These are phyloP conservation scores for Crotophaga sulcirostris DNA, from an alignment of 2,113 vertebrate species.

Conservation along the genomic window DNA sequence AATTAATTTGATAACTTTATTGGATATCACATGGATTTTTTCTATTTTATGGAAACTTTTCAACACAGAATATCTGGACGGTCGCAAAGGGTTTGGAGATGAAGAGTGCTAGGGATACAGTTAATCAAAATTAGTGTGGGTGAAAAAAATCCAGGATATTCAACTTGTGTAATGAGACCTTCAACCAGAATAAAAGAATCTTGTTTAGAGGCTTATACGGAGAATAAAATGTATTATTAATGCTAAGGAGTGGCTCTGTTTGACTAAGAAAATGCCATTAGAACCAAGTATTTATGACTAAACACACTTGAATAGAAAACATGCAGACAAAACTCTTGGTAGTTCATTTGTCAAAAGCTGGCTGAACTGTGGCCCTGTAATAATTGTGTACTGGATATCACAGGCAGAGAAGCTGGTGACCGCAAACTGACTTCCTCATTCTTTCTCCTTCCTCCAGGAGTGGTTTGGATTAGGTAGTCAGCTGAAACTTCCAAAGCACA, in stretches of 20 bases:
- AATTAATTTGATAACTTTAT: background rate
- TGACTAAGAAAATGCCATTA: slow-evolving; percentile 49
- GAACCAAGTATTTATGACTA: slow-evolving; percentile 48
- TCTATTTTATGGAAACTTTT: background rate
- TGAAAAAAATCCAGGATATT: background rate
- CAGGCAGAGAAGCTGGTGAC: slow-evolving; percentile 43
- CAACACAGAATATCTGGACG: background rate
- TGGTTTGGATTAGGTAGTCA: slow-evolving; percentile 58
- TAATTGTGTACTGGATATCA: slow-evolving; percentile 56
- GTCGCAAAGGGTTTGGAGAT: background rate
- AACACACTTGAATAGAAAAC: slow-evolving; percentile 58
- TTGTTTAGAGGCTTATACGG: slow-evolving; percentile 14
- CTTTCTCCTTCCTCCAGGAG: slow-evolving; percentile 71
- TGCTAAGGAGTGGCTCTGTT: slow-evolving; percentile 51
- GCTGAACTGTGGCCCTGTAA: slow-evolving; percentile 57
- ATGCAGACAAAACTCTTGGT: slow-evolving; percentile 2
- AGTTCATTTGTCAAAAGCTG: slow-evolving; percentile 49
- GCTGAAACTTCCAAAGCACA: slow-evolving; percentile 16
- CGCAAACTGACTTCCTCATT: slow-evolving; percentile 77
- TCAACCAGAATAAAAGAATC: background rate
- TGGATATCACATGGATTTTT: background rate
- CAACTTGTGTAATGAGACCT: slow-evolving; percentile 4
- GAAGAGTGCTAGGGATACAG: background rate
- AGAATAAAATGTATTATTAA: slow-evolving; percentile 7
- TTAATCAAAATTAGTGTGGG: background rate